Base-by-base conservation (phyloP, 2,113 vertebrate species). In the Tautogolabrus adspersus region DNA sequence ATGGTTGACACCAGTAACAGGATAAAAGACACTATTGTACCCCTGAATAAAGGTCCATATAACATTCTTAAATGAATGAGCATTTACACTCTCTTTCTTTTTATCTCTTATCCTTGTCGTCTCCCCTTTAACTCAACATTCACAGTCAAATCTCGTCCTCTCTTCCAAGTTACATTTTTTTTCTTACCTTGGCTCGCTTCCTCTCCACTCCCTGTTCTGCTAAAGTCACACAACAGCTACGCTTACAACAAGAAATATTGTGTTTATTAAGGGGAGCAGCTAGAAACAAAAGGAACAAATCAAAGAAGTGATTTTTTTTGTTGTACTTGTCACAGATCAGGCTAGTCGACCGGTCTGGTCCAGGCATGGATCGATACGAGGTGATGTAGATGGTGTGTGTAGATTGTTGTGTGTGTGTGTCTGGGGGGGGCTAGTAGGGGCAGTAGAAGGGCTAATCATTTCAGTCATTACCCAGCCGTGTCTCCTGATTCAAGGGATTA, bases 401-500 rank as follows among this genome's bases (percentile, higher is more conserved):
- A 26, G 26, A 26, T 26, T 2, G 30, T 34, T 34, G 30, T 34
- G 30, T 34, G 30, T 34, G 30, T 34, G 30, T 6, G 30, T 34
- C 30, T 34, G 30, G 83, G 62, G 69, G 44, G 61, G 40, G 68
- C 46, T 73, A n/a, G 78, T 3, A 61, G 55, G 75, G 68, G 79
- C 66, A 67, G 78, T 46, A 64, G 72, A 74, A 59, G 64, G 73
- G 90, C 90, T 93, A 92, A 94, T 90, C 83, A 86, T 91, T 90
- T 90, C 88, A 86, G 86, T 91, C 86, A 89, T 90, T 91, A 91
- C 74, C 44, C 69, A 72, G 77, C 63, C 47, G 13, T 77, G 85
- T 88, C 80, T 87, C 83, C 86, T 89, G 83, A 89, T 91, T 91
- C 82, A 15, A 66, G 81, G 89, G 90, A 93, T 92, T 92, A 91